Conservation (phyloP, 2,113 vertebrate species). For the Pteropus alecto region DNA sequence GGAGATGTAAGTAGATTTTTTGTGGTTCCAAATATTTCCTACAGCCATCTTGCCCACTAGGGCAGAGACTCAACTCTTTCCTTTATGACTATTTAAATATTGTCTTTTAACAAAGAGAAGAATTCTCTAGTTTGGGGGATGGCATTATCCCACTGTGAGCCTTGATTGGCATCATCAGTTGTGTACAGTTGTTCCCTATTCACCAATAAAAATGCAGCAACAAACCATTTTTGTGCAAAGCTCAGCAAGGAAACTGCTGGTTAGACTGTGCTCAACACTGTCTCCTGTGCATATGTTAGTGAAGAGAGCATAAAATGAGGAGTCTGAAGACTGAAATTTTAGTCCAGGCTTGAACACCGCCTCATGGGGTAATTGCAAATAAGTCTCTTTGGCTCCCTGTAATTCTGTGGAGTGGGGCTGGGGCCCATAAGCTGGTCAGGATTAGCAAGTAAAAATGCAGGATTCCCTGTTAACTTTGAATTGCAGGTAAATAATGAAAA, state of each 20-base stretch:
- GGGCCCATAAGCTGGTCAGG: not conserved
- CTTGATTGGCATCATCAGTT: not conserved
- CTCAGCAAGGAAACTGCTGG: not conserved
- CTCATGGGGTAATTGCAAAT: not conserved
- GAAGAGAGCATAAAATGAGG: not conserved
- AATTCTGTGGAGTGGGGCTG: not conserved
- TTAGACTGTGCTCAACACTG: not conserved
- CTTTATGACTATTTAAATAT: not conserved
- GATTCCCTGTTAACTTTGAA: not conserved
- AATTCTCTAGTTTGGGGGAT: not conserved
- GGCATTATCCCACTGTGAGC: not conserved
- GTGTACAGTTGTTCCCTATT: not conserved
- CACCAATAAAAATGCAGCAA: not conserved
- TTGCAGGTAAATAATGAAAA: not conserved
- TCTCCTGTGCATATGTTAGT: not conserved
- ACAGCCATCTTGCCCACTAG: not conserved
- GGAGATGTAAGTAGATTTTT: conserved; percentile 91
- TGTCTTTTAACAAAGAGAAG: conserved; percentile 25
- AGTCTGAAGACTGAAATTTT: not conserved
- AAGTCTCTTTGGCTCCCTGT: not conserved
- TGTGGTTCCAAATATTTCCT: not conserved
- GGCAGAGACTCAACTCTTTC: not conserved
- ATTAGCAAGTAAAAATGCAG: not conserved
- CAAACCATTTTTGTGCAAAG: not conserved
- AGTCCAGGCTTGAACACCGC: not conserved